Base-by-base conservation (phyloP, 2,797 vertebrate species). In the Oreochromis grahami region DNA sequence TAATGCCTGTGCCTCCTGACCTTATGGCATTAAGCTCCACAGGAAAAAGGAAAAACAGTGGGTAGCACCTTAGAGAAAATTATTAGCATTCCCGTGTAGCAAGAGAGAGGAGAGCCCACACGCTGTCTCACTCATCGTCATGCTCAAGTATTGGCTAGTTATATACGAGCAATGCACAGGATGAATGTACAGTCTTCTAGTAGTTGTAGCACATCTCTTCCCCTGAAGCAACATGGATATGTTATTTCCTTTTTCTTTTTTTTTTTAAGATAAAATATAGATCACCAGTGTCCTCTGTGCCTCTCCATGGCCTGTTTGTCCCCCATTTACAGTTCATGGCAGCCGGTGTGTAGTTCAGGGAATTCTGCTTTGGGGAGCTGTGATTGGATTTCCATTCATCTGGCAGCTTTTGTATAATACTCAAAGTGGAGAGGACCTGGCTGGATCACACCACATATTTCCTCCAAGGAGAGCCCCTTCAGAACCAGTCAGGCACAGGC, bases 351-450 rank as follows among this genome's bases (percentile, higher is more conserved):
- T 74, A 78, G 84, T 87, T 89, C 80, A 79, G 78, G 81, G 87
- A 87, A 53, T 85, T 91, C 82, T 86, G 65, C 90, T 86, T 77
- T 14, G 11, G 84, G 84, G 79, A 91, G 87, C 84, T 78, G 86
- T 91, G 94, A 94, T 93, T 94, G 80, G 86, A 90, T 94, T 94
- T 85, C 85, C 89, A 91, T 93, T 93, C 65, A 60, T 93, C 93
- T 93, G 86, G 88, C 87, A 87, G 84, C 85, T 92, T 92, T 92
- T 93, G 90, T 92, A 78, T 84, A 63, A 85, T 85, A 70, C 87
- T 92, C 84, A 86, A 89, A 87, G 80, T 70, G 83, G 81, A 88
- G 90, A 87, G 85, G 84, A 89, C 76, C 84, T 83, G 90, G 88
- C 87, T 93, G 78, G 84, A 90, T 87, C 91, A 85, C 88, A 82